Conservation (phyloP, 2,797 vertebrate species). For the Hirundo rustica region DNA sequence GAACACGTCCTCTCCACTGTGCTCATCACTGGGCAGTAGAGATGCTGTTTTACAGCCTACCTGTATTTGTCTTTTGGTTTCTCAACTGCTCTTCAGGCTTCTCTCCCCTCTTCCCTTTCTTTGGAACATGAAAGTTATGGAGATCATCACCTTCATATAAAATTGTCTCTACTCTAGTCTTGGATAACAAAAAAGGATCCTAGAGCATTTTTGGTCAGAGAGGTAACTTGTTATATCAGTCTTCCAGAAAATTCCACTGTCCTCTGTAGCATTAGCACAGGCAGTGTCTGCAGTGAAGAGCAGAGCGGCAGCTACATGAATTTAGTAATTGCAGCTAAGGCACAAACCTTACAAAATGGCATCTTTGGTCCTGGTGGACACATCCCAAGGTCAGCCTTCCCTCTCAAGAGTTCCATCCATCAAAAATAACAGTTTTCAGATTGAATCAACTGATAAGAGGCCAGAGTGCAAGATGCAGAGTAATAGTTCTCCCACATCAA, state of each 20-base stretch:
- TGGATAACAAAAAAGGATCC: not conserved
- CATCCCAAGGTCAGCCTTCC: slow-evolving; percentile 5
- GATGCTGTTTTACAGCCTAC: not conserved
- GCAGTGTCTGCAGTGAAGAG: not conserved
- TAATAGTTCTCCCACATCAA: not conserved
- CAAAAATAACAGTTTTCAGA: slow-evolving; percentile 22
- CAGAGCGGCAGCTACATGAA: not conserved
- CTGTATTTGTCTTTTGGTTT: not conserved
- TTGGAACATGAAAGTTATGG: not conserved
- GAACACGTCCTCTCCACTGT: not conserved
- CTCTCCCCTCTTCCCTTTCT: not conserved
- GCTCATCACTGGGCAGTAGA: not conserved
- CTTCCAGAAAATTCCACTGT: not conserved
- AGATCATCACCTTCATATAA: not conserved
- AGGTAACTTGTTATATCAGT: not conserved
- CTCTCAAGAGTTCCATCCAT: not conserved
- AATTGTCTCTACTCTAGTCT: not conserved
- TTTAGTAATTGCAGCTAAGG: not conserved
- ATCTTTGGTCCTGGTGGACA: not conserved
- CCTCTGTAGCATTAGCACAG: not conserved
- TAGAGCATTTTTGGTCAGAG: not conserved
- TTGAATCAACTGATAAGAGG: not conserved
- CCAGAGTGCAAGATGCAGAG: not conserved
- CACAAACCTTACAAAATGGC: not conserved
- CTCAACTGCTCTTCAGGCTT: not conserved